Evolutionary conservation across 2,797 vertebrate genomes (phyloP).

Genomic region (Sebastes iracundus): DNA sequence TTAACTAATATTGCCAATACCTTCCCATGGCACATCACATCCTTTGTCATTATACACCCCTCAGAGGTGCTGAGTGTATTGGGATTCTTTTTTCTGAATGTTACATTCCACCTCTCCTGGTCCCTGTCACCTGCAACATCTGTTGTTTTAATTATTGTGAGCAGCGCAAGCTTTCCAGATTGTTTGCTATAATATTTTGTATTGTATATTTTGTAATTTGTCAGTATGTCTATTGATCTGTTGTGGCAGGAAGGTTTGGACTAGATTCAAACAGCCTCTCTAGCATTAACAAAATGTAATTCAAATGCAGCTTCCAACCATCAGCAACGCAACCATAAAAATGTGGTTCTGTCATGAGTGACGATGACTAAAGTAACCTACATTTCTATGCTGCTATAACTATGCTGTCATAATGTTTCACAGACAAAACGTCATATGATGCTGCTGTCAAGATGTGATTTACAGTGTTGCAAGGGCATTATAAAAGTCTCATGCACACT

Average conservation of each 20-base stretch:
- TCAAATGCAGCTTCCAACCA: neutral
- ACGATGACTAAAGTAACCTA: neutral
- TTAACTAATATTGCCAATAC: too few species aligned
- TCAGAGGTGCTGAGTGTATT: neutral
- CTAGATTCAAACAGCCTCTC: neutral
- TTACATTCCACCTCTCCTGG: neutral
- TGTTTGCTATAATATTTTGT: neutral
- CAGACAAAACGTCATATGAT: neutral
- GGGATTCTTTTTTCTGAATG: neutral
- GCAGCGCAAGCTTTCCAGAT: neutral
- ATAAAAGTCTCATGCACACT: neutral
- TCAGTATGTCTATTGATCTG: constrained; percentile 3
- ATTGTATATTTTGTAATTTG: neutral
- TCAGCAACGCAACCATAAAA: neutral
- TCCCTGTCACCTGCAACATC: neutral
- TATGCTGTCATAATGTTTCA: neutral
- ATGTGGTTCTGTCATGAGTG: neutral
- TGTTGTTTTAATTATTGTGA: neutral
- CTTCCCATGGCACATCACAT: fast-evolving
- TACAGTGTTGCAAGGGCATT: neutral
- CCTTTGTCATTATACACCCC: too few species aligned
- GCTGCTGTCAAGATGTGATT: neutral
- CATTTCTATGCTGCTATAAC: neutral
- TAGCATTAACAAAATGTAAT: neutral
- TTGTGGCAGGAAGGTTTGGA: neutral